phyloP scores from a whole-genome alignment of 2,888 invertebrate genomes.

The Leptarthrus brevirostris region DNA sequence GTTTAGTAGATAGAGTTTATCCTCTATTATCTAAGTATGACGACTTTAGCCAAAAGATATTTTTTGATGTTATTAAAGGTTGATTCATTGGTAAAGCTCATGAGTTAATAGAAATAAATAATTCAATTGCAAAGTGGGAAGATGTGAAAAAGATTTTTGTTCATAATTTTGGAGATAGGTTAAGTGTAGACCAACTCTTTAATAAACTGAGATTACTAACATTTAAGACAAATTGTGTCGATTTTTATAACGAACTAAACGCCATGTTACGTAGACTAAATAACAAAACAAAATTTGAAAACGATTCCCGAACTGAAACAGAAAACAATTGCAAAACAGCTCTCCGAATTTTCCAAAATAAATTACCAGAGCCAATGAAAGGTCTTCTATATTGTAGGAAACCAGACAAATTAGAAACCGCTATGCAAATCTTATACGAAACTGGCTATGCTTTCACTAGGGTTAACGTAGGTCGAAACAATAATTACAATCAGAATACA shows the following conservation, averaged over 20 bases:
- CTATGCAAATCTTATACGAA: slow-evolving; percentile 14
- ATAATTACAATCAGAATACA: neutral
- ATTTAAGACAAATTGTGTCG: no score
- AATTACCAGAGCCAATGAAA: no score
- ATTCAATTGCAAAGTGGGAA: no score
- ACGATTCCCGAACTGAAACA: neutral
- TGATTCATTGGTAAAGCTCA: slow-evolving; percentile 1
- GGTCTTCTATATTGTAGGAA: no score
- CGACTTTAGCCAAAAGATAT: no score
- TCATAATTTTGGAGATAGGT: no score
- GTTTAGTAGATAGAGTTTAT: slow-evolving; percentile 25
- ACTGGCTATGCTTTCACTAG: no score
- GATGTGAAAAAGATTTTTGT: no score
- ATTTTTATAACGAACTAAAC: slow-evolving; percentile 18
- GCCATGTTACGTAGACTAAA: neutral
- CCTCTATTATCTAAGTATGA: no score
- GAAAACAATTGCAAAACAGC: slow-evolving; percentile 2
- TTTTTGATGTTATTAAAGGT: slow-evolving; percentile 31
- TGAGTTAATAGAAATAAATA: neutral
- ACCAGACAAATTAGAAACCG: slow-evolving; percentile 20
- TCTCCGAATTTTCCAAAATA: no score
- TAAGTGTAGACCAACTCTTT: no score
- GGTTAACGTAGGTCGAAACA: neutral
- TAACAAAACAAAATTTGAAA: no score
- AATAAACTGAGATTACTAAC: neutral